Conservation (phyloP, 2,113 vertebrate species). For the Strix uralensis region DNA sequence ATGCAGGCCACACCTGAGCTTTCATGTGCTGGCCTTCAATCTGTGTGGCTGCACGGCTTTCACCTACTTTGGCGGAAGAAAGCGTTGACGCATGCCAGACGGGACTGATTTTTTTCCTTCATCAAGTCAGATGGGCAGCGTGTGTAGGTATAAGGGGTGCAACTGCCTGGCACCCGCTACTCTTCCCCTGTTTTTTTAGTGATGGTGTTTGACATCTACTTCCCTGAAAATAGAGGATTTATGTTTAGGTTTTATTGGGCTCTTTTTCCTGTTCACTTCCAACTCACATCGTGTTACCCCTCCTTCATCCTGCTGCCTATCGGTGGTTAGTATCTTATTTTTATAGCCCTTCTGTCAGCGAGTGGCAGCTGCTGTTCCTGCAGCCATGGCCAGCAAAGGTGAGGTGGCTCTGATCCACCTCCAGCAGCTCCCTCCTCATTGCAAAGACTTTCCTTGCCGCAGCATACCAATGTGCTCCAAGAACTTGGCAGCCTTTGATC, state of each 20-base stretch:
- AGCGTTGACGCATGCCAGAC: fast-evolving
- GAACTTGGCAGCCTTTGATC: not conserved
- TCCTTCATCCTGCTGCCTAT: not conserved
- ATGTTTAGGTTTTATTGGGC: not conserved
- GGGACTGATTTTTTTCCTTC: not conserved
- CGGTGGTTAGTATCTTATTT: not conserved
- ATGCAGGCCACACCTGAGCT: not conserved
- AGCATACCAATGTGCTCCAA: not conserved
- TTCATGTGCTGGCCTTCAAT: not conserved
- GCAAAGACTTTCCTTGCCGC: not conserved
- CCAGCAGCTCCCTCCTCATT: not conserved
- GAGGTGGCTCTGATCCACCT: not conserved
- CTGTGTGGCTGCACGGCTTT: not conserved
- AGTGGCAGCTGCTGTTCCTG: not conserved
- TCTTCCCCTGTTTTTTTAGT: not conserved
- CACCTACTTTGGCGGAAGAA: not conserved
- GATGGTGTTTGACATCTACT: not conserved
- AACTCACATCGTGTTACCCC: not conserved
- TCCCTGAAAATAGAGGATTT: not conserved
- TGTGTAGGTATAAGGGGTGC: not conserved
- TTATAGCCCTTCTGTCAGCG: not conserved
- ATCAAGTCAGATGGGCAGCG: not conserved
- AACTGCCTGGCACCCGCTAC: not conserved
- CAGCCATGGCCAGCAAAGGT: not conserved
- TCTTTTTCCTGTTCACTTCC: not conserved